Evolutionary conservation across 2,797 vertebrate genomes (phyloP), one percentile per base, ranked within the genome.

Genomic region (Paramormyrops hopkinsi): DNA sequence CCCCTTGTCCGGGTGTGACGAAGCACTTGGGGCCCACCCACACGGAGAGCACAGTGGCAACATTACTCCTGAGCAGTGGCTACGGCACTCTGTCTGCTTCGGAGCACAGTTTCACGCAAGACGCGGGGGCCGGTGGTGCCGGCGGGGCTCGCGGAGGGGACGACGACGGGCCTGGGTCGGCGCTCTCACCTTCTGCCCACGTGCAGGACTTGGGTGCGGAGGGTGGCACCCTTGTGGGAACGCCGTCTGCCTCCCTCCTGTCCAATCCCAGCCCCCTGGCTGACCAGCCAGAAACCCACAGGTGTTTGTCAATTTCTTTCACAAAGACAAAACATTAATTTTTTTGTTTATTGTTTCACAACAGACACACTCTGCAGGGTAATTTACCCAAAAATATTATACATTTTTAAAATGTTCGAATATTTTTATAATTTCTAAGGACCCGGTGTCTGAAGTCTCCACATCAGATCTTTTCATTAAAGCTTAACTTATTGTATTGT

Each of bases 71-170:
- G 93, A 99, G 95, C 93, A 98, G 98, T 0, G 98, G 97, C 0
- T 98, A 98, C 62, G 97, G 97, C 8, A 98, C 97, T 0, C 94
- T 97, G n/a, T 96, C 95, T 25, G 33, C 95, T 12, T 95, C 96
- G 0, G 96, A 97, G n/a, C 93, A 94, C 3, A 94, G 91, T 54
- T 89, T 93, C 9, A 91, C 90, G 56, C 92, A 8, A 44, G 73
- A 62, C 92, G 14, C 90, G 90, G 8, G 94, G 93, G 89, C 91
- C 62, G 0, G 4, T 88, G n/a, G 90, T 1, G 90, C 51, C 0
- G 92, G 91, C 51, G 89, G 90, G 0, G 19, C 91, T 0, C 53
- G 90, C 8, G 90, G 88, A 6, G 92, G 56, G 7, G 92, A 89
- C 8, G 89, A 90, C 2, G 92, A 92, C 54, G 90, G 12, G 22